These are phyloP conservation scores for Anastrepha obliqua DNA, from an alignment of 1,140 invertebrate species.

Conservation along the genomic window DNA sequence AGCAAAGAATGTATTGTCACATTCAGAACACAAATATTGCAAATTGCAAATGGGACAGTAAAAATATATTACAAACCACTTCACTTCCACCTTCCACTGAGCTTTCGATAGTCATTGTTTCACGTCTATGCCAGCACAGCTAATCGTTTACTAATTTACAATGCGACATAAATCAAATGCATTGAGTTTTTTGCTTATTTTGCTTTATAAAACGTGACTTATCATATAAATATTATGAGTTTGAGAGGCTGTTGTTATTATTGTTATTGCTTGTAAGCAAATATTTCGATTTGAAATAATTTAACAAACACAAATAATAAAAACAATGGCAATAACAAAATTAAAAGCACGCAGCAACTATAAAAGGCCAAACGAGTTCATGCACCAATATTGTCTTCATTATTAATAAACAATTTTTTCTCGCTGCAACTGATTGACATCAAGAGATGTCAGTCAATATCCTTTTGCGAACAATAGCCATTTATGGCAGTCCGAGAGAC, in stretches of 20 bases:
- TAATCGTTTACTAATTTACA: conserved; percentile 35
- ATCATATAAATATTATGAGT: neutral
- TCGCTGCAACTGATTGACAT: conserved; percentile 16
- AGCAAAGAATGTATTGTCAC: neutral
- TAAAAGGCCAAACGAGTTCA: conserved; percentile 40
- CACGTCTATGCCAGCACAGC: neutral
- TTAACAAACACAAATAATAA: neutral
- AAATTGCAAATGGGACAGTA: neutral
- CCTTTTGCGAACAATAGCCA: conserved; percentile 37
- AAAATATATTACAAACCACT: neutral
- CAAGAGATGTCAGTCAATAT: conserved; percentile 35
- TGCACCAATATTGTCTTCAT: conserved; percentile 10
- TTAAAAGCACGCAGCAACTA: neutral
- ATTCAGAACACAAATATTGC: neutral
- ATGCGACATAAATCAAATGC: conserved; percentile 8
- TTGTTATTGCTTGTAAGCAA: neutral
- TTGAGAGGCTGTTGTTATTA: neutral
- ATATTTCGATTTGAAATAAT: neutral
- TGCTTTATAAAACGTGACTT: conserved; percentile 12
- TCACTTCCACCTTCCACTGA: neutral
- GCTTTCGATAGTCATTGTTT: neutral
- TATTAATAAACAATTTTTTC: neutral
- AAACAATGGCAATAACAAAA: neutral
- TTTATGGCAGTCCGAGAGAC: neutral
- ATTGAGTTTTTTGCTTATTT: neutral